phyloP scores from a whole-genome alignment of 2,888 invertebrate species.

The Lordiphosa andalusiaca region DNA sequence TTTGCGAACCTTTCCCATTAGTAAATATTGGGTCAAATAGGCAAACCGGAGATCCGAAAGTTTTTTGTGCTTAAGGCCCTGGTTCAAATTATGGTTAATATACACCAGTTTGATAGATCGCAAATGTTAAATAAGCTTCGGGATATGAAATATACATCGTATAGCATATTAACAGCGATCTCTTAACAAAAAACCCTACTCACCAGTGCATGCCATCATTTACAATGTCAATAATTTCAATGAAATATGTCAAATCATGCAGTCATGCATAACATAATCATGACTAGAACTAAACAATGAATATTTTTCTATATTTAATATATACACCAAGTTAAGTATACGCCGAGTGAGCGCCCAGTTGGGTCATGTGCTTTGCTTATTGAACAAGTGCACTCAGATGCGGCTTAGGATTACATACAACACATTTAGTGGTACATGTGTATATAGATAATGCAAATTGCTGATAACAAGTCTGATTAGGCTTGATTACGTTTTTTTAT shows the following conservation, averaged over 20 bases:
- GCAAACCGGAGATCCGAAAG: too few species aligned
- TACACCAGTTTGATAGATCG: too few species aligned
- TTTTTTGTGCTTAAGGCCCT: too few species aligned
- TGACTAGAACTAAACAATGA: background rate
- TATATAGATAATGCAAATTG: constrained; percentile 7
- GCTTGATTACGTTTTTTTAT: constrained; percentile 22
- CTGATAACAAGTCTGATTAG: constrained; percentile 36
- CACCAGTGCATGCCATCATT: constrained; percentile 2
- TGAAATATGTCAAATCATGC: constrained; percentile 13
- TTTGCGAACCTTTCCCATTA: too few species aligned
- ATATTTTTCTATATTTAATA: background rate
- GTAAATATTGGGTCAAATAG: too few species aligned
- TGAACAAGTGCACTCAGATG: constrained; percentile 30
- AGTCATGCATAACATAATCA: constrained; percentile 26
- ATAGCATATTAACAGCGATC: too few species aligned
- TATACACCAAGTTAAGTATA: constrained; percentile 22
- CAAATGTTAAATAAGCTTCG: too few species aligned
- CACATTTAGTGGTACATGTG: background rate
- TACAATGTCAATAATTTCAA: constrained; percentile 4
- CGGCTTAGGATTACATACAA: constrained; percentile 25
- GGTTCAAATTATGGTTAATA: too few species aligned
- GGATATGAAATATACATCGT: too few species aligned
- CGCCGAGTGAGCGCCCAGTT: constrained; percentile 11
- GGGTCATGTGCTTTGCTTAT: constrained; percentile 13
- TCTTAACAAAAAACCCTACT: too few species aligned